Percentiles rank a stretch among this genome's conserved stretches.
Evolutionary conservation across 2,113 vertebrate genomes (phyloP).

Genomic region (Rhombomys opimus): DNA sequence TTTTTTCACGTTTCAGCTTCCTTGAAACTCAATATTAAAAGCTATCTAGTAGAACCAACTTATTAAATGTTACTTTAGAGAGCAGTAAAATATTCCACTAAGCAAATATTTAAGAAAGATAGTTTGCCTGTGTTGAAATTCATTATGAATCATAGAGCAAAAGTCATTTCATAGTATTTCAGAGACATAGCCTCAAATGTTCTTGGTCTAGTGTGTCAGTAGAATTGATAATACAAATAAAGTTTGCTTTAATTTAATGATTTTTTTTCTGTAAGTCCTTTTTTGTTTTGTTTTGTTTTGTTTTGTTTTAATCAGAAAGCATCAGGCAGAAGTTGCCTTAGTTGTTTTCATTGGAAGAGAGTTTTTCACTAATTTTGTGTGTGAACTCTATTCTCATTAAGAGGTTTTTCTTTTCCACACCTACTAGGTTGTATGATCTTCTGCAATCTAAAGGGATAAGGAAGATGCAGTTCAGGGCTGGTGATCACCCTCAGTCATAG

Average conservation of each 20-base stretch:
- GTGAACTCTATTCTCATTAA: slow-evolving; percentile 4
- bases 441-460: neutral
- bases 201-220: neutral
- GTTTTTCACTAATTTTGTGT: neutral
- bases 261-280: slow-evolving; percentile 13
- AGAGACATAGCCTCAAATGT: slow-evolving; percentile 31
- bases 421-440: neutral
- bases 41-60: neutral
- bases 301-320: neutral
- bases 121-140: slow-evolving; percentile 29
- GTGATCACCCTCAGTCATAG: neutral
- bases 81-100: neutral
- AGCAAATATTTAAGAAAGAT: slow-evolving; percentile 6
- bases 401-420: neutral
- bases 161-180: slow-evolving; percentile 13
- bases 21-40: neutral
- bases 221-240: slow-evolving; percentile 4
- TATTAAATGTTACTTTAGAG: slow-evolving; percentile 24
- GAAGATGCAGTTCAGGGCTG: neutral
- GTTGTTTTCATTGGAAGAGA: neutral
- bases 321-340: neutral
- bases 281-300: too few species aligned
- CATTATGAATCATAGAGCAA: neutral
- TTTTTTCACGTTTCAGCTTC: neutral
- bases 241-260: neutral